Percentiles rank a stretch among this genome's conserved stretches.
phyloP scores from a whole-genome alignment of 2,888 invertebrate species.

The Andrena minutula region DNA sequence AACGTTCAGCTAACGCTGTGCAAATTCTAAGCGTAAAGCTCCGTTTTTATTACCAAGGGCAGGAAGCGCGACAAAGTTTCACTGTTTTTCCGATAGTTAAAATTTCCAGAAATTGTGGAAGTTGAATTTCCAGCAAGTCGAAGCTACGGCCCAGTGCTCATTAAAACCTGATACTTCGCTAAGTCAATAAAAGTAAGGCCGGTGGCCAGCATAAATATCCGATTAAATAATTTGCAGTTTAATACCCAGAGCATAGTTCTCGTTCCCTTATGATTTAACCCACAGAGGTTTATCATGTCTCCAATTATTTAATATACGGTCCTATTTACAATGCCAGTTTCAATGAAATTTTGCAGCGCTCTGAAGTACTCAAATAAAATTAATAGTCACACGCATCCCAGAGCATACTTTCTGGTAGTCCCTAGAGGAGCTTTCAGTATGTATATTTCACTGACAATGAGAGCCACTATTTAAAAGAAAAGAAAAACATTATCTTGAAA shows the following conservation, averaged over 20 bases:
- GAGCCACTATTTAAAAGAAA: no score
- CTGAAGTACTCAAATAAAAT: no score
- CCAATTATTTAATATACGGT: not conserved
- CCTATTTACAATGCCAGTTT: not conserved
- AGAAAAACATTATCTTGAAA: no score
- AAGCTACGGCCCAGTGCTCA: conserved; percentile 41
- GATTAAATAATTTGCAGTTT: conserved; percentile 33
- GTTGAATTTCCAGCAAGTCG: conserved; percentile 52
- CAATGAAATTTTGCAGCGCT: no score
- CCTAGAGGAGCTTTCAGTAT: no score
- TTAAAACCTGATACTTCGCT: conserved; percentile 50
- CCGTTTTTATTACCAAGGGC: conserved; percentile 49
- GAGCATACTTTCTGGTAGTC: no score
- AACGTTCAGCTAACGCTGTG: conserved; percentile 37
- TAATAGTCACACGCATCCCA: no score
- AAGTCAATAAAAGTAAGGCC: conserved; percentile 49
- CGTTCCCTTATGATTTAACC: conserved; percentile 9
- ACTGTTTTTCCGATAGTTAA: conserved; percentile 57
- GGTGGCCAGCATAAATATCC: conserved; percentile 27
- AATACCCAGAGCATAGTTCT: conserved; percentile 13
- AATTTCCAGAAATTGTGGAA: conserved; percentile 50
- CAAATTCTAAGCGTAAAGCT: conserved; percentile 55
- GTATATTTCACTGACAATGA: no score
- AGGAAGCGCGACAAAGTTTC: conserved; percentile 50
- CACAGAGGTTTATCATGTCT: conserved; percentile 8